These are phyloP conservation scores for Selenia dentaria DNA, from an alignment of 2,888 invertebrate species.

Conservation along the genomic window DNA sequence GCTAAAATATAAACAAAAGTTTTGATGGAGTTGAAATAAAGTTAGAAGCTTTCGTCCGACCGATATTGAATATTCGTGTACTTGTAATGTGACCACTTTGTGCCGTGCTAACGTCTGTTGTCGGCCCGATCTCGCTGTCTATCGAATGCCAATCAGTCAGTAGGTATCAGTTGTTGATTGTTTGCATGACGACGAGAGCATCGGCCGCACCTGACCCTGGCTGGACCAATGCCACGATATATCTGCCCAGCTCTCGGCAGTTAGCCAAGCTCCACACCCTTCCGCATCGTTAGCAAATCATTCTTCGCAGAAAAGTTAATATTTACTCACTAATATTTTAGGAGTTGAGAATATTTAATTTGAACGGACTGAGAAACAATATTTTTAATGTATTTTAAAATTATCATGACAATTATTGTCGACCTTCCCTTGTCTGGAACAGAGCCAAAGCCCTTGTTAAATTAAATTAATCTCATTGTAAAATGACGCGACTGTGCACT, in stretches of 20 bases:
- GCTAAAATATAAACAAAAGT: too few species aligned
- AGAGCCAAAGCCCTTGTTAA: too few species aligned
- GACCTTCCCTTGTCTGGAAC: too few species aligned
- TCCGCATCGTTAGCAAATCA: slow-evolving; percentile 74
- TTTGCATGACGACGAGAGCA: slow-evolving; percentile 66
- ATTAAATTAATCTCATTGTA: too few species aligned
- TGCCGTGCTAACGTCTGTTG: slow-evolving; percentile 1
- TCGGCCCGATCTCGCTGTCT: slow-evolving; percentile 18
- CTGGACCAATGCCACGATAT: slow-evolving; percentile 81
- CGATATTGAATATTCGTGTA: too few species aligned
- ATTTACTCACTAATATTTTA: slow-evolving; percentile 38
- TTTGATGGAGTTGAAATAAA: too few species aligned
- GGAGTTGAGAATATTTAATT: slow-evolving; percentile 15
- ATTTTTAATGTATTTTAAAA: too few species aligned
- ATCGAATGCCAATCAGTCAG: slow-evolving; percentile 32
- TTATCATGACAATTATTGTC: too few species aligned
- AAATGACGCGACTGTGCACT: too few species aligned
- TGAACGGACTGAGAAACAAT: slow-evolving; percentile 3
- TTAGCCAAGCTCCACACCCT: slow-evolving; percentile 67
- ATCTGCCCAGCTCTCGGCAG: slow-evolving; percentile 61
- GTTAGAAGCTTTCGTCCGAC: too few species aligned
- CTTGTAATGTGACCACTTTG: too few species aligned
- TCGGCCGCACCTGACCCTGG: slow-evolving; percentile 83
- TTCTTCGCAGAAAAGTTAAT: slow-evolving; percentile 52
- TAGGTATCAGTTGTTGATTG: slow-evolving; percentile 41